A percentile compares a stretch with the other conserved stretches of the same genome.
These are phyloP conservation scores for Tachypleus tridentatus DNA, from an alignment of 1,140 invertebrate genomes.

Conservation along the genomic window DNA sequence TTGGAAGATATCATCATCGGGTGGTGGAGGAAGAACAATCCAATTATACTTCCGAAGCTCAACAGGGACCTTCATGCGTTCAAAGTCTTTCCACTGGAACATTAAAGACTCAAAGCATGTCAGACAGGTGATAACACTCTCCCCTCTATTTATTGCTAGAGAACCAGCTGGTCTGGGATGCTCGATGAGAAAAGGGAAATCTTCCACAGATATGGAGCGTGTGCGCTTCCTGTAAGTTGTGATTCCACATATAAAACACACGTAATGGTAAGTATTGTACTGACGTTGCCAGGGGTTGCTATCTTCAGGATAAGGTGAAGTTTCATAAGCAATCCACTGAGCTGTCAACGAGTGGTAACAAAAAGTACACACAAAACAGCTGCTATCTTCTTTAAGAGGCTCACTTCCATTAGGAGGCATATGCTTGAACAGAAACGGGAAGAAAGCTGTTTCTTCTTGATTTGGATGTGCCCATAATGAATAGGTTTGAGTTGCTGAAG, in stretches of 20 bases:
- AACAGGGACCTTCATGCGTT: conserved; percentile 71
- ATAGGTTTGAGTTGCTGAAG: conserved; percentile 24
- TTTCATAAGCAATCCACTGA: conserved; percentile 68
- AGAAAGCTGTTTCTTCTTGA: conserved; percentile 46
- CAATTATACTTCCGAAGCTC: conserved; percentile 74
- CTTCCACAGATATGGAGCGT: conserved; percentile 68
- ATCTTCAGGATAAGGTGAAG: conserved; percentile 27
- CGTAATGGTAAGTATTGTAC: conserved; percentile 83
- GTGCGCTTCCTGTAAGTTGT: conserved; percentile 72
- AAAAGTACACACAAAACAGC: conserved; percentile 80
- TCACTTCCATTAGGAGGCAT: conserved; percentile 60
- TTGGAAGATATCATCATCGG: conserved; percentile 38
- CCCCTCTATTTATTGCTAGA: conserved; percentile 73
- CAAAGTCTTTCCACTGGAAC: conserved; percentile 60
- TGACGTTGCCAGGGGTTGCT: conserved; percentile 41
- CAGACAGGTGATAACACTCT: conserved; percentile 78
- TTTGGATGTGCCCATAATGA: conserved; percentile 19
- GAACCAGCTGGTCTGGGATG: conserved; percentile 70
- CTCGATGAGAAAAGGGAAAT: conserved; percentile 48
- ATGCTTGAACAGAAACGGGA: conserved; percentile 79
- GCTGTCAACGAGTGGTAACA: conserved; percentile 83
- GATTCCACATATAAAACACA: conserved; percentile 81
- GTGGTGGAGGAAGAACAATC: conserved; percentile 77
- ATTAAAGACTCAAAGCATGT: conserved; percentile 79
- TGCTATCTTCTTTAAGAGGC: conserved; percentile 56